A percentile compares a stretch with the other conserved stretches of the same genome.
These are phyloP conservation scores for Panthera leo DNA, from an alignment of 2,113 vertebrate genomes.

Conservation along the genomic window DNA sequence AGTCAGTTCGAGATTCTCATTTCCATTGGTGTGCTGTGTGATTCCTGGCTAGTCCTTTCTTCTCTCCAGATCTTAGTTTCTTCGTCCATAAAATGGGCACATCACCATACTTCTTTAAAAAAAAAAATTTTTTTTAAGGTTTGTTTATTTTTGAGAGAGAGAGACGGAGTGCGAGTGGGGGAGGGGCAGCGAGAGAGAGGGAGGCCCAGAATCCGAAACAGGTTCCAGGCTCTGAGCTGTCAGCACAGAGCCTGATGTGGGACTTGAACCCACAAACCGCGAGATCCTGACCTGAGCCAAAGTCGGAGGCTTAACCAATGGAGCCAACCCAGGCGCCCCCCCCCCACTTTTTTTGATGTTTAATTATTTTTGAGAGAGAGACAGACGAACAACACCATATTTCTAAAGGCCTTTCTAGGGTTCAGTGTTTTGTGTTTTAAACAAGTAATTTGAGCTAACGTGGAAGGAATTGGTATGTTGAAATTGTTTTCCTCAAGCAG, in stretches of 20 bases:
- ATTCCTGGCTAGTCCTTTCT: background rate
- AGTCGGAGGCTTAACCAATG: background rate
- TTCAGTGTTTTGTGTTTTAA: background rate
- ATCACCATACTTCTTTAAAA: background rate
- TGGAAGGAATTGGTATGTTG: background rate
- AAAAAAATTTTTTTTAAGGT: background rate
- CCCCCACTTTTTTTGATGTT: no score
- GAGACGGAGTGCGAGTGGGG: no score
- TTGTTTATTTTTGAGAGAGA: background rate
- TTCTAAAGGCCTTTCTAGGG: background rate
- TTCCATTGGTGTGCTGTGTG: background rate
- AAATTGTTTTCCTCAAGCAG: constrained; percentile 33
- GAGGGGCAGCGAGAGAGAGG: no score
- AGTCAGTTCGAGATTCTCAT: background rate
- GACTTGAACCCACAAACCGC: no score
- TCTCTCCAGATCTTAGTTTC: background rate
- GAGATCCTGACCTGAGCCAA: background rate
- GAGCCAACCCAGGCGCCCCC: background rate
- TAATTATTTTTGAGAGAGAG: no score
- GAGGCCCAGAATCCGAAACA: no score
- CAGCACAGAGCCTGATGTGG: no score
- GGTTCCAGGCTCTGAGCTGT: no score
- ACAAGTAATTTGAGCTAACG: background rate
- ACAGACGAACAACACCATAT: background rate
- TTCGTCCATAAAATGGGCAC: background rate